Percentiles rank a stretch among this genome's conserved stretches.
Evolutionary conservation across 2,113 vertebrate species (phyloP).

Genomic region (Bothrops jararaca): DNA sequence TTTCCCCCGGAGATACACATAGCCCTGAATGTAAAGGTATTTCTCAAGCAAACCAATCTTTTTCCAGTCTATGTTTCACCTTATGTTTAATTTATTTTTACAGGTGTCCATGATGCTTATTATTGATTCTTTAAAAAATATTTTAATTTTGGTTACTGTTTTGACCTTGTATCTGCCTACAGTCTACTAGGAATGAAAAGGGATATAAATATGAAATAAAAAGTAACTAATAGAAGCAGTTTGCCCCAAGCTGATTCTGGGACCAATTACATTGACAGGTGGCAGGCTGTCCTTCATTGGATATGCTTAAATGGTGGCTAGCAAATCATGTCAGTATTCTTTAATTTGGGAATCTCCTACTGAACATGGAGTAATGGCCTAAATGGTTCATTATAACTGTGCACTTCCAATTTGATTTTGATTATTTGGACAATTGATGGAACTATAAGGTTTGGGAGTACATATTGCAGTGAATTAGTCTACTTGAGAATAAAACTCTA

Average conservation of each 20-base stretch:
- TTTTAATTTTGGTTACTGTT: neutral
- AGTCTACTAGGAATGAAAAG: neutral
- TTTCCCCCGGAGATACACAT: neutral
- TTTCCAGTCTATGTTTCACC: neutral
- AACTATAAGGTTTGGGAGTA: neutral
- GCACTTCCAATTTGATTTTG: neutral
- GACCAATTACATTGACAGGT: neutral
- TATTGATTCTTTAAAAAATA: neutral
- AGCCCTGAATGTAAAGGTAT: neutral
- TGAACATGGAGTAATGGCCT: neutral
- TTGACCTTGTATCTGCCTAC: neutral
- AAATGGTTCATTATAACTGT: neutral
- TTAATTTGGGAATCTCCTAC: neutral
- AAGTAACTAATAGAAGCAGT: neutral
- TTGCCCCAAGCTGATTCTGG: neutral
- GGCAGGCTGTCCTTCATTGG: neutral
- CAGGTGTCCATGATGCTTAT: neutral
- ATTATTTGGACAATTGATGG: neutral
- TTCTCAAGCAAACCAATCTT: neutral
- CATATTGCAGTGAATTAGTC: neutral
- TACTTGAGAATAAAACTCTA: neutral
- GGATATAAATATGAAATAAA: neutral
- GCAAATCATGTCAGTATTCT: neutral
- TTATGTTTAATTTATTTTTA: neutral
- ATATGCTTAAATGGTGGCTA: neutral